Conservation (phyloP, 2,113 vertebrate genomes). For the Syrmaticus mikado region DNA sequence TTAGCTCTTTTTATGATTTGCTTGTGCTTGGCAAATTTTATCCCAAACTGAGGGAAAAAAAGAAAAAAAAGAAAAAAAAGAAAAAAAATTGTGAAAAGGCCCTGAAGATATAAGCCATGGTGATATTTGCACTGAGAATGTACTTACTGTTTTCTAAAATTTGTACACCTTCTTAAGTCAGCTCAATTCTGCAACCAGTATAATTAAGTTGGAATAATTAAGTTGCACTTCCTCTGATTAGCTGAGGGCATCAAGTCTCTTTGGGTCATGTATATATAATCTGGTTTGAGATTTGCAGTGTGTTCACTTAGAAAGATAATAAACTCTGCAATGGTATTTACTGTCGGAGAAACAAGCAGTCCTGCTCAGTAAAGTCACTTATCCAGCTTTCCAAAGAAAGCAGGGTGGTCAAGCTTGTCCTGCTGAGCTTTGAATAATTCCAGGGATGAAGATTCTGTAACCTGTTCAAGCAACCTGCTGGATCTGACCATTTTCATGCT, state of each 20-base stretch:
- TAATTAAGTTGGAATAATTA: accelerated
- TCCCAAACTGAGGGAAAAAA: background rate
- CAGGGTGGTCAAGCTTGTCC: background rate
- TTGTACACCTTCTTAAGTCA: background rate
- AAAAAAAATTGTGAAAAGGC: background rate
- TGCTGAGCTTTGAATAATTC: background rate
- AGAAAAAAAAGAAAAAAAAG: background rate
- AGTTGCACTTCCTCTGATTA: background rate
- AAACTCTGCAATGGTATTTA: background rate
- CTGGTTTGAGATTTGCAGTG: background rate
- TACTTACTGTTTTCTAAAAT: background rate
- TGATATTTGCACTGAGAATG: background rate
- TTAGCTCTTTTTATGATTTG: background rate
- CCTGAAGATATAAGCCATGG: background rate
- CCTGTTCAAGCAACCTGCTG: background rate
- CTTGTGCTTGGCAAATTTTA: background rate
- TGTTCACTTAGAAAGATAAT: background rate
- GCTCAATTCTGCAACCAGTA: background rate
- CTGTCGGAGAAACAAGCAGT: background rate
- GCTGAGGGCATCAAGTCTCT: background rate
- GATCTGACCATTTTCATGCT: background rate
- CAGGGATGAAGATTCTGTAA: background rate
- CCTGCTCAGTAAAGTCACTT: background rate
- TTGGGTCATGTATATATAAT: accelerated
- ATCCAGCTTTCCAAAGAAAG: background rate